Evolutionary conservation across 2,113 vertebrate species (phyloP).

Genomic region (Perognathus longimembris): DNA sequence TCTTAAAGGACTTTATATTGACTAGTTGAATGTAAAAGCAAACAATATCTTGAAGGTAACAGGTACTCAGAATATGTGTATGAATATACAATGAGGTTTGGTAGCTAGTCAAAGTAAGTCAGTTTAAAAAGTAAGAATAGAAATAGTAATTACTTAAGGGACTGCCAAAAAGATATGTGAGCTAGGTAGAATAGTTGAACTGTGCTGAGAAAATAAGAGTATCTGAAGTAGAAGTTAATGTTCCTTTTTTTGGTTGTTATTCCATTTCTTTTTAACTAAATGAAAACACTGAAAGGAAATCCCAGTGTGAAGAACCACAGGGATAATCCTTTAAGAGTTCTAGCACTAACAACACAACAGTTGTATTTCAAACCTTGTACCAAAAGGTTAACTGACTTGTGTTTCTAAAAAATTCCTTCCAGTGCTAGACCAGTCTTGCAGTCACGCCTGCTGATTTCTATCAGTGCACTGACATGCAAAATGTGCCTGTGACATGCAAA

Average conservation of each 20-base stretch:
- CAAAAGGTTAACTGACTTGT: not conserved
- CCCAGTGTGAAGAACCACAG: not conserved
- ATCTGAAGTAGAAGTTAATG: not conserved
- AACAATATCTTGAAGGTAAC: not conserved
- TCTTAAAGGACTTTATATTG: constrained; percentile 52
- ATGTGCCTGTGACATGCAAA: constrained; percentile 21
- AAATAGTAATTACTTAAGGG: constrained; percentile 37
- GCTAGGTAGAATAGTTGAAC: not conserved
- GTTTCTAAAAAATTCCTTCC: not conserved
- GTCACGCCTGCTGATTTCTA: not conserved
- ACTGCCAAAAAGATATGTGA: not conserved
- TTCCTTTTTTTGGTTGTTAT: constrained; percentile 35
- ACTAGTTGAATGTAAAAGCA: constrained; percentile 55
- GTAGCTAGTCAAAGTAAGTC: constrained; percentile 47
- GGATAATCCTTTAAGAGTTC: not conserved
- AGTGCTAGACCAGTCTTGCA: not conserved
- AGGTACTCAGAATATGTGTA: constrained; percentile 25
- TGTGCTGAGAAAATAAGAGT: not conserved
- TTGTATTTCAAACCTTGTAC: not conserved
- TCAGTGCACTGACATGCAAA: not conserved
- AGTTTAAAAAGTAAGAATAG: constrained; percentile 41
- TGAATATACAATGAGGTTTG: not conserved
- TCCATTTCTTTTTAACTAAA: not conserved
- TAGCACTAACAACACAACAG: not conserved
- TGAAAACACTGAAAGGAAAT: constrained; percentile 25